Base-by-base conservation (phyloP, 2,797 vertebrate genomes). In the Emydoidea blandingii region DNA sequence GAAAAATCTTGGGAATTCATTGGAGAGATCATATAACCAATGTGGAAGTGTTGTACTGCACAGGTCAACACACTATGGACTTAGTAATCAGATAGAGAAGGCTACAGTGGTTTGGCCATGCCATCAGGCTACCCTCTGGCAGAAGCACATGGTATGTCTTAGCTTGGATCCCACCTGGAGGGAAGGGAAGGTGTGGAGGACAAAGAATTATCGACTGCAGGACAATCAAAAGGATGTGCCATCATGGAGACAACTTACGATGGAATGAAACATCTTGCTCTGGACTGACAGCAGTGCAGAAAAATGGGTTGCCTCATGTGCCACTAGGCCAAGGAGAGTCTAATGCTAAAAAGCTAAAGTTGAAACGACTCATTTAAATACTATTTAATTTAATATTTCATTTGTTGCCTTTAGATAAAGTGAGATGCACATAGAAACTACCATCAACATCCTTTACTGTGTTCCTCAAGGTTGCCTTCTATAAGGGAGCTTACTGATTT, bases 321-420 rank as follows among this genome's bases (percentile, higher is more conserved):
- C 34, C 62, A 18, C 4, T 19, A 65, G 62, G 34, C 31, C 19
- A 3, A 65, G 34, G 31, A n/a, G 34, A 19, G 16, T 65, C 34
- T 65, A n/a, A 65, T 14, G 57, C 57, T 25, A 56, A 56, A 56
- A 56, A 31, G 57, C 29, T 65, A 65, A 65, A n/a, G 34, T 65
- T 65, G 16, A 95, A 97, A 85, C 81, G 94, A 96, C 97, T 96
- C 5, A 76, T 95, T 96, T 97, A 96, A 93, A 93, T 91, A 87
- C 54, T 76, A 56, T 87, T 97, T 95, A 83, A 57, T 95, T 97
- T 87, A 97, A 92, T 95, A 94, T 94, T 97, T 98, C 90, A 88
- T 95, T 96, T 97, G 62, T 95, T 94, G 92, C 86, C 91, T 97
- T 97, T 86, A 96, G 89, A 96, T 93, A 91, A 92, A 93, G 78